Conservation (phyloP, 2,113 vertebrate genomes). For the Orthonyx spaldingii region DNA sequence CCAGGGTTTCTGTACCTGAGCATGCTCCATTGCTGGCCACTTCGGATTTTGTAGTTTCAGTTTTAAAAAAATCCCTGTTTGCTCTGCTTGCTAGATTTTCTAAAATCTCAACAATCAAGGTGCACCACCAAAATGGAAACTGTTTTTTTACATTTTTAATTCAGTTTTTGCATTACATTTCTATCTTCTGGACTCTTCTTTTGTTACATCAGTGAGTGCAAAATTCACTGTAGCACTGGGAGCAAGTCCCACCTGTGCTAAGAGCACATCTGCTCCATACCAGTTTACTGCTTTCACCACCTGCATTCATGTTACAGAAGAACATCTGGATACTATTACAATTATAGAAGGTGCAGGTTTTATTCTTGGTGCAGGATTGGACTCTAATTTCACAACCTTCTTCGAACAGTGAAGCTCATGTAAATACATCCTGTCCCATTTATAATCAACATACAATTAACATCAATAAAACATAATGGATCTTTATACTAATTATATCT, state of each 20-base stretch:
- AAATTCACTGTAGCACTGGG: constrained; percentile 54
- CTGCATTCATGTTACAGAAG: constrained; percentile 80
- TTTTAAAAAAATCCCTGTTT: not conserved
- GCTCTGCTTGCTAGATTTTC: not conserved
- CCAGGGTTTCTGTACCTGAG: not conserved
- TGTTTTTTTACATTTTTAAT: not conserved
- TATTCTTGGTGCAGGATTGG: constrained; percentile 70
- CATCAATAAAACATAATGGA: constrained; percentile 65
- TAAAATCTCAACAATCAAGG: not conserved
- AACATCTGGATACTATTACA: constrained; percentile 90
- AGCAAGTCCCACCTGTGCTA: constrained; percentile 71
- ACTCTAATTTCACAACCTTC: constrained; percentile 79
- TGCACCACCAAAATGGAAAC: not conserved
- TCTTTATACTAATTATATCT: constrained; percentile 63
- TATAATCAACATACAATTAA: constrained; percentile 73
- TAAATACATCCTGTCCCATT: constrained; percentile 76
- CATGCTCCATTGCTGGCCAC: not conserved
- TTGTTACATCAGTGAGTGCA: not conserved
- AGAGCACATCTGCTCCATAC: constrained; percentile 84
- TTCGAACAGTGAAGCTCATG: constrained; percentile 68
- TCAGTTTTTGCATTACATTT: not conserved
- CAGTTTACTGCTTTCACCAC: constrained; percentile 91
- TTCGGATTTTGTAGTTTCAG: not conserved
- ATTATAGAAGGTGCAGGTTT: constrained; percentile 87
- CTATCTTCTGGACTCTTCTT: constrained; percentile 18